Base-by-base conservation (phyloP, 2,888 invertebrate genomes). In the Lacanobia oleracea region DNA sequence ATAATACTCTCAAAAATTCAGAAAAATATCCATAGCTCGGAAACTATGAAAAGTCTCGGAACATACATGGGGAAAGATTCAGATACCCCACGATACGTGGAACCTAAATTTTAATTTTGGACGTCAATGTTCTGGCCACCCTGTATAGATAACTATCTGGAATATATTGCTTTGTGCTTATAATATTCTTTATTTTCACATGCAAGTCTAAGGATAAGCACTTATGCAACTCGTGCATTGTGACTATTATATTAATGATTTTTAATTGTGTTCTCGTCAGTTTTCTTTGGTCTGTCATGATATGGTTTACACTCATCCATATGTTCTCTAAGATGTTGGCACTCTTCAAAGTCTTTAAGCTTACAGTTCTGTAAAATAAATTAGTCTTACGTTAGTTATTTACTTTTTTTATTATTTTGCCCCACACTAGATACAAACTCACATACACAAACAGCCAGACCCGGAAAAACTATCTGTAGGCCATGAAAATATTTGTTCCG, bases 321-420 rank as follows among this genome's bases (percentile, higher is more conserved):
- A 63, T 92, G 90, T 0, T 87, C 78, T 65, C 90, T 89, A 1
- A 94, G 68, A n/a, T 75, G 79, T 12, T 87, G 80, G 72, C 94
- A 94, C 27, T 86, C 88, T 3, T 91, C 89, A 0, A 80, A 84
- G 9, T 89, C 81, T 40, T 87, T 93, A 0, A 79, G 78, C 3
- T 94, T 93, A 75, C 95, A 95, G 69, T 93, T 85, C 95, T 95
- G 91, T 61, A 93, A 92, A 45, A 51, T 5, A 78, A 67, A 77
- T 37, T 27, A 64, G 1, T 4, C 57, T 33, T 48, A 48, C 7
- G 1, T 21, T 16, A 23, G 12, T 18, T 2, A 21, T 18, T 62
- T 21, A 61, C 1, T 27, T 27, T 27, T 27, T 27, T 27, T 27
- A 2, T 27, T 27, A 2, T 27, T 27, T 3, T 27, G 27, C 27